Evolutionary conservation across 2,888 invertebrate species (phyloP), one percentile per base, ranked within the genome.

Genomic region (Ichneumon xanthorius): DNA sequence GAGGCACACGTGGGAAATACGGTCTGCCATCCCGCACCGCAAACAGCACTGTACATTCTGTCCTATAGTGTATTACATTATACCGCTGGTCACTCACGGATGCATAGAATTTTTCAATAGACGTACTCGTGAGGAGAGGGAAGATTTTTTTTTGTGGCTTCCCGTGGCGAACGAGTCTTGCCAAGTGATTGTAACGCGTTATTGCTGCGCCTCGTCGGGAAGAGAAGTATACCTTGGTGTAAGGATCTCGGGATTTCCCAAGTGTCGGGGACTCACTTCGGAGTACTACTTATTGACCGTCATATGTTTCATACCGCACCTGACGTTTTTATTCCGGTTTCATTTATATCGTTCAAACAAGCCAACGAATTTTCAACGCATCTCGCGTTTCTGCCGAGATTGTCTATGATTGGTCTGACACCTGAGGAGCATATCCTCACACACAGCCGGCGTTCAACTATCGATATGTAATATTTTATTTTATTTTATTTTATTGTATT

Each of bases 101-200:
- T 87, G 87, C 87, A 87, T 87, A 86, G 87, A 87, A 87, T 87
- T 87, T 87, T 87, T 87, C 87, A 87, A 87, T 87, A 84, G 86
- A 86, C 86, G 61, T 68, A 72, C 72, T n/a, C 67, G 63, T 70
- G 65, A 68, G 80, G 80, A 84, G 75, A 82, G 71, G 50, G 78
- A 84, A 80, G 73, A 78, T 86, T 40, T 40, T 40, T 83, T 81
- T 76, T 80, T 76, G 40, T 48, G 19, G 70, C 37, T 70, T 50
- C 53, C 26, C 45, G 55, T 45, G 19, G 33, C 53, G 77, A 53
- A 37, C 67, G 58, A 45, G 30, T 40, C 67, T 50, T n/a, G 58
- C 48, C 58, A 63, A 70, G 65, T 82, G 85, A 85, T 86, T 76
- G 84, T 61, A 84, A 83, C 79, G 85, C 48, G 76, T 61, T 16